Evolutionary conservation across 1,140 invertebrate species (phyloP), one percentile per base, ranked within the genome.

Genomic region (Drosophila arawakana): DNA sequence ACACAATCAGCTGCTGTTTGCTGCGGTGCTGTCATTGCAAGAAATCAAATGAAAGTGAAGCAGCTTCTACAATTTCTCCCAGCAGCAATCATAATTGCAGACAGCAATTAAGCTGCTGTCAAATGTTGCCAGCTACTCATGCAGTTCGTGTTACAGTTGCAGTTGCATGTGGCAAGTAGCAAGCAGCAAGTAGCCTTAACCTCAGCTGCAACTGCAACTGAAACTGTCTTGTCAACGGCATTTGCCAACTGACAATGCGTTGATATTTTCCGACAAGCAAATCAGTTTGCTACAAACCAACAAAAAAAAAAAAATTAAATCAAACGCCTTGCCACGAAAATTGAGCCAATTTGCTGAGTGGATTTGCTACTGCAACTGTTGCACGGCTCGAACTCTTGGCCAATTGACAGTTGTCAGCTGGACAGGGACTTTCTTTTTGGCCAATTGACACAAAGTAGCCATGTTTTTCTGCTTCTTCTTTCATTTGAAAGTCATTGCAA

Each of bases 251-350:
- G 84, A 89, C 84, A 89, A 89, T 89, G 84, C 84, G 84, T 89
- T 89, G 84, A 89, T 84, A 89, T 89, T 89, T 89, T 84, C 84
- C 84, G 84, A 89, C 84, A 89, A 89, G 67, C 83, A 88, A 88
- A 86, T 89, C 84, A 89, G 74, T 30, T 13, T 69, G 65, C 71
- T 49, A 67, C 62, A 73, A 21, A 21, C 18, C 66, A 43, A 58
- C 41, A 4, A 44, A 58, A 60, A 68, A 58, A 49, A 74, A 71
- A 47, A 58, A 44, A 8, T 47, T 57, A 9, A 67, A 46, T 11
- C 6, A 30, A 30, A 21, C 18, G 18, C 10, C 49, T 73, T 80
- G 73, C 71, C 60, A 80, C 73, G 62, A 67, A 83, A 86, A 89
- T 73, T 72, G 70, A 66, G 77, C 71, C 80, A 84, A 84, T 84